Conservation (phyloP, 2,888 invertebrate species). For the Thereva nobilitata region DNA sequence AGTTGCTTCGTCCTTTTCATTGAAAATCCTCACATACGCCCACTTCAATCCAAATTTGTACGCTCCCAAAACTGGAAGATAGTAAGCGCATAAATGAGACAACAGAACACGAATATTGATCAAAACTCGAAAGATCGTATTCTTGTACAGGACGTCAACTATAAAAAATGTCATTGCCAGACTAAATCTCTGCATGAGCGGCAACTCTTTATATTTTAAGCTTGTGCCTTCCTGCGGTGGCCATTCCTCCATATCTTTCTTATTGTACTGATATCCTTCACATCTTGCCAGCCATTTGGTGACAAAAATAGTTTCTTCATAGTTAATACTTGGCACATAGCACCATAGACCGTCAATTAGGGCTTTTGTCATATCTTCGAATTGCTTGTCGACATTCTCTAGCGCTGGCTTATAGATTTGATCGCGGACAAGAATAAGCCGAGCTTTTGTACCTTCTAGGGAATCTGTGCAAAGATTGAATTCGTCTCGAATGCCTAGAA, state of each 20-base stretch:
- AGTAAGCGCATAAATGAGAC: constrained; percentile 63
- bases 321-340: constrained; percentile 64
- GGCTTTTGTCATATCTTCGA: constrained; percentile 64
- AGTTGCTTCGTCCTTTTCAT: constrained; percentile 15
- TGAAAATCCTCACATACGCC: constrained; percentile 63
- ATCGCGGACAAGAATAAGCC: constrained; percentile 59
- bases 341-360: constrained; percentile 69
- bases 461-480: constrained; percentile 68
- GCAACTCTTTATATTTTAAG: constrained; percentile 27
- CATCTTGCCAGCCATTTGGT: constrained; percentile 60
- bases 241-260: constrained; percentile 38
- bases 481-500: constrained; percentile 77
- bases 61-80: constrained; percentile 69
- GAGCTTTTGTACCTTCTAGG: constrained; percentile 62
- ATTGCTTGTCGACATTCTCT: constrained; percentile 63
- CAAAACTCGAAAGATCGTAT: constrained; percentile 60
- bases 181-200: constrained; percentile 30
- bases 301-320: constrained; percentile 61
- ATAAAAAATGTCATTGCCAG: constrained; percentile 20
- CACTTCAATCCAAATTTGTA: constrained; percentile 63
- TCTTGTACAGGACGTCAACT: constrained; percentile 49
- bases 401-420: constrained; percentile 65
- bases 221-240: not conserved
- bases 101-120: constrained; percentile 63
- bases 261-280: constrained; percentile 58